A percentile compares a stretch with the other conserved stretches of the same genome.
Conservation (phyloP, 2,888 invertebrate species). For the Hemaris fuciformis region DNA sequence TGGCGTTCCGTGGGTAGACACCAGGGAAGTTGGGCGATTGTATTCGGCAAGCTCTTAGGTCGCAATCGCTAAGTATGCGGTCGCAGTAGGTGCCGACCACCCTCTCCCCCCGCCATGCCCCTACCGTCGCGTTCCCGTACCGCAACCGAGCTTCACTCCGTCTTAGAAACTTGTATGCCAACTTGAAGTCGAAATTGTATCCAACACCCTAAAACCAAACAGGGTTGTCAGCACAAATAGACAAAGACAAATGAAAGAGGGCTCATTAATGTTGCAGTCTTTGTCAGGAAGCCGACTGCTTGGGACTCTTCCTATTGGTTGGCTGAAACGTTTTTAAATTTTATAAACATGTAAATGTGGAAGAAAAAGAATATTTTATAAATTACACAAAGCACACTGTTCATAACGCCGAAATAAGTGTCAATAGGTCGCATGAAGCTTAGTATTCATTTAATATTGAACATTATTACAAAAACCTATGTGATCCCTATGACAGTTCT, state of each 20-base stretch:
- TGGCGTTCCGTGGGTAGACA: slow-evolving; percentile 92
- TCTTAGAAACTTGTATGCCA: slow-evolving; percentile 91
- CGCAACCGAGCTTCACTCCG: slow-evolving; percentile 88
- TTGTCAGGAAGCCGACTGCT: too few species aligned
- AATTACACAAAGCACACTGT: too few species aligned
- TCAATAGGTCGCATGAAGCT: too few species aligned
- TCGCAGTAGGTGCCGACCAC: slow-evolving; percentile 90
- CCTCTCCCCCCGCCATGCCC: slow-evolving; percentile 88
- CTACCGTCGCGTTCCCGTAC: slow-evolving; percentile 88
- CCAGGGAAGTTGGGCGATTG: slow-evolving; percentile 96
- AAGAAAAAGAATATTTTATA: too few species aligned
- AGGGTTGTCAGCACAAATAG: slow-evolving; percentile 33
- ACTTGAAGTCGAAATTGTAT: slow-evolving; percentile 91
- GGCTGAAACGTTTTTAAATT: too few species aligned
- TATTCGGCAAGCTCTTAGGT: slow-evolving; percentile 85
- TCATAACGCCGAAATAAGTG: too few species aligned
- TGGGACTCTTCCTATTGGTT: too few species aligned
- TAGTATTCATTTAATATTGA: too few species aligned
- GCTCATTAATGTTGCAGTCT: slow-evolving; percentile 12
- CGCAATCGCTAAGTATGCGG: slow-evolving; percentile 89
- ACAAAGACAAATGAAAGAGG: slow-evolving; percentile 14
- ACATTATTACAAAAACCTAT: too few species aligned
- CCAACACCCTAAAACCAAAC: slow-evolving; percentile 83
- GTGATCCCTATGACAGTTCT: too few species aligned
- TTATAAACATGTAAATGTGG: too few species aligned